These are phyloP conservation scores for Thaleichthys pacificus DNA, from an alignment of 2,797 vertebrate species.

Conservation along the genomic window DNA sequence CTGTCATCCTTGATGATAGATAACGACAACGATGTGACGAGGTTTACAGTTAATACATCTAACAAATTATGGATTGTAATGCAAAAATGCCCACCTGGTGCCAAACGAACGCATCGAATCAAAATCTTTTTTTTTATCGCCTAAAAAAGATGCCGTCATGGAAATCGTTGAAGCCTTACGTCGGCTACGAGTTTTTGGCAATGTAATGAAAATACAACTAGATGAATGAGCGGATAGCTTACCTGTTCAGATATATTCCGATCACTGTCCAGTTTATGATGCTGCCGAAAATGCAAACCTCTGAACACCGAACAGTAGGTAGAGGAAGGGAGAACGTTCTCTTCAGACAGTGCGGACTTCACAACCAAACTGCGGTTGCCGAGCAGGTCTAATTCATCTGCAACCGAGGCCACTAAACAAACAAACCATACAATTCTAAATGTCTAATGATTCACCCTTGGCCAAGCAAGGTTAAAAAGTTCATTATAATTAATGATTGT, in stretches of 20 bases:
- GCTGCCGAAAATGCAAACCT: background rate
- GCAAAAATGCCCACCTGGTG: background rate
- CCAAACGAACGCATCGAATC: background rate
- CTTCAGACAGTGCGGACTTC: background rate
- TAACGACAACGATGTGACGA: background rate
- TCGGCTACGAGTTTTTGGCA: background rate
- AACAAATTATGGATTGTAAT: background rate
- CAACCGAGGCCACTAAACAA: background rate
- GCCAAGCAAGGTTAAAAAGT: no score
- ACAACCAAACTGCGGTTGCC: no score
- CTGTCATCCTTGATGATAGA: background rate
- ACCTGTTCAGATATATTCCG: background rate
- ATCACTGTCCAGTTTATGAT: background rate
- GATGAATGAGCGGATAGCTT: background rate
- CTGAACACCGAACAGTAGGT: background rate
- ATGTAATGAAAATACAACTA: background rate
- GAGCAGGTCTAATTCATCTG: background rate
- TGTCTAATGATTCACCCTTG: no score
- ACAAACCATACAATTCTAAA: no score
- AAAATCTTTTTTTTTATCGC: background rate
- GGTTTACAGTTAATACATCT: background rate
- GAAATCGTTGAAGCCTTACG: background rate
- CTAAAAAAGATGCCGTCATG: background rate
- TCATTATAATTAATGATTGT: no score
- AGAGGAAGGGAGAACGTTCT: background rate